A percentile compares a stretch with the other conserved stretches of the same genome.
Conservation (phyloP, 37 sponge, comb jelly and placozoan species). For the Cladorhizidae sp. region DNA sequence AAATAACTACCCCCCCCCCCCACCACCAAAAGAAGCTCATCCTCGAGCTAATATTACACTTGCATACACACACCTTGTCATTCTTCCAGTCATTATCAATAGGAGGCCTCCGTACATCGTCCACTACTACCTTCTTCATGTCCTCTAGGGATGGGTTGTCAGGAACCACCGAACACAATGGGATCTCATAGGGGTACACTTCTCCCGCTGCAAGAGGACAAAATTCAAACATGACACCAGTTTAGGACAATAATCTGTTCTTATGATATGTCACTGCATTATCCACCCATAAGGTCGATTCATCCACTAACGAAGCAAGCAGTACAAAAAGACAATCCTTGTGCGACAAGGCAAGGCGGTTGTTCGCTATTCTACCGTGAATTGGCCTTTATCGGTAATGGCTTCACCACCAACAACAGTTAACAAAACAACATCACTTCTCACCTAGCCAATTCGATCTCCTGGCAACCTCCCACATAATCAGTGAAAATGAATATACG, state of each 20-base stretch:
- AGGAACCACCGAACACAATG: conserved; percentile 68
- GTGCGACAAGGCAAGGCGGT: no score
- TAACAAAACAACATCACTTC: neutral
- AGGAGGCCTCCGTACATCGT: conserved; percentile 57
- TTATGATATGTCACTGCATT: neutral
- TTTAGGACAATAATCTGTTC: neutral
- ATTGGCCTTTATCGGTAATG: no score
- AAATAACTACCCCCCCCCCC: neutral
- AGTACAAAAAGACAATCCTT: no score
- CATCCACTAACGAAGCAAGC: neutral
- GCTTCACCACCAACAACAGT: neutral
- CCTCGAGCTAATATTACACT: no score
- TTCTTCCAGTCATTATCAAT: conserved; percentile 66
- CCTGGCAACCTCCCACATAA: conserved; percentile 88
- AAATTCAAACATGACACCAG: no score
- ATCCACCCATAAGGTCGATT: neutral
- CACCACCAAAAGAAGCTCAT: neutral
- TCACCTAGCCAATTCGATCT: conserved; percentile 10
- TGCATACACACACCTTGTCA: conserved; percentile 48
- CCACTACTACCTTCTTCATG: conserved; percentile 87
- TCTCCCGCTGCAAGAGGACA: conserved; percentile 21
- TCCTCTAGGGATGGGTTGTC: conserved; percentile 92
- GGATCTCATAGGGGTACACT: conserved; percentile 76
- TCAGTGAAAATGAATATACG: conserved; percentile 86
- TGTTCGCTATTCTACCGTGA: no score